phyloP scores from a whole-genome alignment of 2,797 vertebrate species.

The Propithecus perrieri region DNA sequence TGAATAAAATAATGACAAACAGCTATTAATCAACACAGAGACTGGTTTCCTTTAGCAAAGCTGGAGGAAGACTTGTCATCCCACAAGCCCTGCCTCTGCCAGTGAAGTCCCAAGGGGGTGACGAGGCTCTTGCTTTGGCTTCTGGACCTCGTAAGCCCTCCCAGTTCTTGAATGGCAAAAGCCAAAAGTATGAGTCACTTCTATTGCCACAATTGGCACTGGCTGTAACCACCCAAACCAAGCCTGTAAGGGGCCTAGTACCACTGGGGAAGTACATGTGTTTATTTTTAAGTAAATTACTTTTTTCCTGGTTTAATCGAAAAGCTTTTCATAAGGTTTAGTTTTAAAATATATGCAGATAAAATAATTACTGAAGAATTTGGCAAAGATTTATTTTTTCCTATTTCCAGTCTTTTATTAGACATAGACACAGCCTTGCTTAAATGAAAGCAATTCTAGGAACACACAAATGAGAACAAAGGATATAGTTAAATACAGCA shows the following conservation, averaged over 20 bases:
- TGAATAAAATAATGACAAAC: background rate
- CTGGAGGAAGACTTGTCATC: background rate
- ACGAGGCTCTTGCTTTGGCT: background rate
- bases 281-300: slow-evolving; percentile 46
- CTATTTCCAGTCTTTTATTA: background rate
- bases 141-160: background rate
- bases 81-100: background rate
- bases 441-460: background rate
- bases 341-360: background rate
- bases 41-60: slow-evolving; percentile 1
- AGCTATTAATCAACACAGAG: background rate
- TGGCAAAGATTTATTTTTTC: slow-evolving; percentile 63
- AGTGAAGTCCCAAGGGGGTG: background rate
- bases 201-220: background rate
- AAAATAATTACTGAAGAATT: slow-evolving; percentile 37
- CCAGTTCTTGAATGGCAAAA: background rate
- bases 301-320: background rate
- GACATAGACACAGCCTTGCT: background rate
- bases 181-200: background rate
- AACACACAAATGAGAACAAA: background rate
- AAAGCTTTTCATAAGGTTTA: slow-evolving; percentile 1
- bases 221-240: background rate
- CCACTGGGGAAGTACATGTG: background rate
- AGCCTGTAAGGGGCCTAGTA: background rate
- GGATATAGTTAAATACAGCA: background rate